Base-by-base conservation (phyloP, 2,888 invertebrate genomes). In the Panzeria rudis region DNA sequence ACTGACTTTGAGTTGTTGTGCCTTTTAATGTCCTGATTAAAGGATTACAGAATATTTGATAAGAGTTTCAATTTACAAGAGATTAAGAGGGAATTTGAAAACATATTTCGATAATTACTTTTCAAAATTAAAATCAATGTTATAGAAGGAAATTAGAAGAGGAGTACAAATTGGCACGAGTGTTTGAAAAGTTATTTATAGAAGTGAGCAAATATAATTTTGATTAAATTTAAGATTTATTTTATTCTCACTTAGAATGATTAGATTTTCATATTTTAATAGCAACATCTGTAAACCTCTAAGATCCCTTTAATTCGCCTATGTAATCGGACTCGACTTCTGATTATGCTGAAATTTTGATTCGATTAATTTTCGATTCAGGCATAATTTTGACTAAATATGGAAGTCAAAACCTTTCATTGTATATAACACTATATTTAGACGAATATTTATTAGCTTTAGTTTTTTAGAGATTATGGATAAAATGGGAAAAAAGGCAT, bases 1-100 rank as follows among this genome's bases (percentile, higher is more conserved):
- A 83, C 83, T 86, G 77, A 86, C 83, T 81, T 83, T 83, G 77
- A 86, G 86, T 84, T 86, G 76, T 50, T 82, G 75, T 66, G 77
- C 75, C 69, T 77, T 82, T 77, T 62, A 68, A 50, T 79, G 50
- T 79, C 80, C 80, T 81, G 83, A 84, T 86, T 86, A 81, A 86
- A 81, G 82, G 85, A 82, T 85, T 85, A 82, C 11, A 41, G 78
- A 75, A 79, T 82, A 85, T 82, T 85, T 85, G 85, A 82, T 82
- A 69, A 81, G 72, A 81, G 86, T 81, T 81, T 83, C 83, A 73
- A 64, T 77, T 86, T 83, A 66, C 81, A n/a, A 66, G 69, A 77
- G 86, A 83, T 83, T 82, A 85, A 71, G 52, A 20, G 82, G 62
- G 54, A 69, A 81, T 78, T 69, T 78, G 64, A 82, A 82, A 85